Evolutionary conservation across 2,113 vertebrate genomes (phyloP), one percentile per base, ranked within the genome.

Genomic region (Herpailurus yagouaroundi): DNA sequence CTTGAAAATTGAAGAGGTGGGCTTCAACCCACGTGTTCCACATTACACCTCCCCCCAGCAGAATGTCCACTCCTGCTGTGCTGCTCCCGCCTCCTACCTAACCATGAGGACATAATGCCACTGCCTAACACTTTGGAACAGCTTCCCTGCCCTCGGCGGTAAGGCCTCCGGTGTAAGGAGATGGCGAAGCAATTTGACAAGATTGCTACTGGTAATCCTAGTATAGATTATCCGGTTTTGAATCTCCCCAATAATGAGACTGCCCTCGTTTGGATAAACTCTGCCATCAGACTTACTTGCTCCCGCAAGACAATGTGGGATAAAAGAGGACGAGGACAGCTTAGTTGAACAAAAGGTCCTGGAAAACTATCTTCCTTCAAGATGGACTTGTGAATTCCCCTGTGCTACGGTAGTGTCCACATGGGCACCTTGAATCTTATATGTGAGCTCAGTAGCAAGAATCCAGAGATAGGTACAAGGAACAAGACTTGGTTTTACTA

Each of bases 31-130:
- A 82, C 3, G 0, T 29, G 57, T 13, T 5, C 82, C 38, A 76
- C 82, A 12, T 50, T 73, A 15, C 11, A 36, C 7, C 21, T 27
- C 66, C 23, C 15, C 3, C 48, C 13, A 23, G 27, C 7, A 63
- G 8, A 33, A 36, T 10, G 29, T 0, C 3, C 1, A 69, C 11
- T 57, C 13, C 18, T 27, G 7, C 41, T 38, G 9, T n/a, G 5
- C 9, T 11, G 13, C 16, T 31, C 48, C 4, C 4, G 19, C 66
- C 45, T 55, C 60, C 25, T 68, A 11, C 33, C 36, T 76, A 57
- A 7, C 7, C 27, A 18, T 13, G 12, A 5, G 3, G 21, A 7
- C 13, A 66, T 27, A 66, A 25, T 66, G 11, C 7, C 57, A 33
- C 27, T 38, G 45, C 36, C 45, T 55, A 38, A n/a, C 31, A 66